Evolutionary conservation across 2,113 vertebrate species (phyloP).

Genomic region (Ptyas mucosa): DNA sequence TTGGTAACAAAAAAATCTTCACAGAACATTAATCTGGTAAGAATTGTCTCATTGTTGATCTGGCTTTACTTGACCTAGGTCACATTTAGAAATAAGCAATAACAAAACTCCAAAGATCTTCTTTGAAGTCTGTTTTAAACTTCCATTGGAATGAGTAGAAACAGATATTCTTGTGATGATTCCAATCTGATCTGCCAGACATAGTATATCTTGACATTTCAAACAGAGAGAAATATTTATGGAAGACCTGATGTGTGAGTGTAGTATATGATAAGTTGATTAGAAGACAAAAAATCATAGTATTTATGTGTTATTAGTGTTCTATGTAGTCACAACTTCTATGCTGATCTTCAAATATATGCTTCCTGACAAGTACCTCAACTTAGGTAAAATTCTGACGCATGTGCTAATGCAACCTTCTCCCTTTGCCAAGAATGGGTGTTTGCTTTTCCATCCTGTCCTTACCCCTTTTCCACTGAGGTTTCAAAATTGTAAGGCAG

Average conservation of each 20-base stretch:
- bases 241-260: not conserved
- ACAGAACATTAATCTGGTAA: not conserved
- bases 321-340: not conserved
- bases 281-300: not conserved
- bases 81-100: not conserved
- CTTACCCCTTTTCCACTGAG: not conserved
- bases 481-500: not conserved
- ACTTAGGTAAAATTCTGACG: not conserved
- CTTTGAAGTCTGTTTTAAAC: constrained; percentile 16
- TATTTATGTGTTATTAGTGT: not conserved
- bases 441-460: not conserved
- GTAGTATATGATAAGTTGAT: not conserved
- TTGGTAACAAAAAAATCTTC: not conserved
- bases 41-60: not conserved
- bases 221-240: constrained; percentile 16
- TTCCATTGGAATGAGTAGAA: not conserved
- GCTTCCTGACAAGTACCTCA: not conserved
- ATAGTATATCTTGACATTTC: not conserved
- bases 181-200: rapidly evolving
- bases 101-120: not conserved
- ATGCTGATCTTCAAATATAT: not conserved
- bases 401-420: not conserved
- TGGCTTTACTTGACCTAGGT: not conserved
- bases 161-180: not conserved
- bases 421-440: not conserved